Evolutionary conservation across 2,888 invertebrate species (phyloP), one percentile per base, ranked within the genome.

Genomic region (Xestia rhomboidea): DNA sequence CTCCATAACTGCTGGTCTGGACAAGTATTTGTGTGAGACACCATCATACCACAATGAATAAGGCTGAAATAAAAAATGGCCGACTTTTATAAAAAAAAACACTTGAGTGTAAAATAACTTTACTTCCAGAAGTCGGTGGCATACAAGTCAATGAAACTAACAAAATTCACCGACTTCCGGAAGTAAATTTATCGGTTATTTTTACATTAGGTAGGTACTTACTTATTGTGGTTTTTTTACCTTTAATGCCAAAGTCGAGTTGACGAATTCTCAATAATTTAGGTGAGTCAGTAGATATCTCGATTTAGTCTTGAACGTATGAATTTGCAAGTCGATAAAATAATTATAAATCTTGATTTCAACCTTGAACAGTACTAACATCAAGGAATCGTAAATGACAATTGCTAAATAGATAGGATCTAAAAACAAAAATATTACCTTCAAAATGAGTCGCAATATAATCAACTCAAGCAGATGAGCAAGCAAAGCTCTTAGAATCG

Each of bases 401-500:
- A 27, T n/a, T 51, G 18, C 7, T 21, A n/a, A 27, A 44, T 4
- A n/a, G 24, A 18, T n/a, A 8, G n/a, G n/a, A n/a, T n/a, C n/a
- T n/a, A n/a, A n/a, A n/a, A n/a, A 24, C 8, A 0, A 49, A 49
- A 70, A n/a, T 13, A 11, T 2, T 0, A 21, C 27, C 44, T 34
- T 63, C 7, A 38, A 41, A 57, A 34, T 34, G 5, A 41, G 30
- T 34, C 54, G 2, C 64, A 80, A 46, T 44, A 49, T 2, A 64
- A 60, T 57, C 8, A 30, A 60, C 15, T n/a, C 27, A 38, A 41
- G 41, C 8, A 41, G 11, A 71, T 57, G 62, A 80, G 27, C 34
- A 60, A 82, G 41, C 70, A 62, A 44, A 82, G 27, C 68, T 63
- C 62, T 70, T 38, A 38, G 73, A 82, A 34, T 64, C 60, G 27